phyloP scores from a whole-genome alignment of 2,797 vertebrate genomes.

The Oreochromis mossambicus region DNA sequence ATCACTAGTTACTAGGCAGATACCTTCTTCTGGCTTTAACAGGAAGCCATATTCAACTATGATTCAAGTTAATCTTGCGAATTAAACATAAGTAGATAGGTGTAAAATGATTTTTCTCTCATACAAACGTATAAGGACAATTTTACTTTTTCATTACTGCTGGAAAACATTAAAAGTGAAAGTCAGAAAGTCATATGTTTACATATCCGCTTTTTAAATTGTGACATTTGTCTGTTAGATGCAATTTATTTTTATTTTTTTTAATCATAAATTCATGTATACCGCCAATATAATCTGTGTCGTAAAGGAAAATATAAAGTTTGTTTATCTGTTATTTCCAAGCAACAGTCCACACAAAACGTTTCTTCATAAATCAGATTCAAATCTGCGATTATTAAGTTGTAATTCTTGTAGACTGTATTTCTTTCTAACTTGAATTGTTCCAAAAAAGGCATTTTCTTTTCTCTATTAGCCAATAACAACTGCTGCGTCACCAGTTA shows the following conservation, averaged over 20 bases:
- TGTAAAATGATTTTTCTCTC: background rate
- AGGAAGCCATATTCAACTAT: background rate
- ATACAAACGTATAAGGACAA: background rate
- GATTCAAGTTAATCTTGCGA: background rate
- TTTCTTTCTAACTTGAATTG: background rate
- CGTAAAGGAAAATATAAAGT: background rate
- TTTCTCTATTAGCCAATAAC: slow-evolving; percentile 18
- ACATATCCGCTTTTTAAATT: background rate
- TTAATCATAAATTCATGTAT: background rate
- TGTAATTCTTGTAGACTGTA: background rate
- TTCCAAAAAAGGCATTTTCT: background rate
- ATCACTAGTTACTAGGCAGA: slow-evolving; percentile 63
- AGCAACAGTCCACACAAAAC: background rate
- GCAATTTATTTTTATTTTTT: background rate
- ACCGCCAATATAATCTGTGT: background rate
- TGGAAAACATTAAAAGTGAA: background rate
- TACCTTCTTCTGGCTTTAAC: fast-evolving
- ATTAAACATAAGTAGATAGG: background rate
- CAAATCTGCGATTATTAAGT: background rate
- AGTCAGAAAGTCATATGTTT: background rate
- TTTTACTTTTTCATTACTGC: background rate
- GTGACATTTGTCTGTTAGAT: background rate
- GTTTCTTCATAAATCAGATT: background rate
- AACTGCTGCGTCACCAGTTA: slow-evolving; percentile 32
- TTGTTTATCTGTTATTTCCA: background rate